A percentile compares a stretch with the other conserved stretches of the same genome.
phyloP scores from a whole-genome alignment of 2,113 vertebrate species.

The Triplophysa tibetana region DNA sequence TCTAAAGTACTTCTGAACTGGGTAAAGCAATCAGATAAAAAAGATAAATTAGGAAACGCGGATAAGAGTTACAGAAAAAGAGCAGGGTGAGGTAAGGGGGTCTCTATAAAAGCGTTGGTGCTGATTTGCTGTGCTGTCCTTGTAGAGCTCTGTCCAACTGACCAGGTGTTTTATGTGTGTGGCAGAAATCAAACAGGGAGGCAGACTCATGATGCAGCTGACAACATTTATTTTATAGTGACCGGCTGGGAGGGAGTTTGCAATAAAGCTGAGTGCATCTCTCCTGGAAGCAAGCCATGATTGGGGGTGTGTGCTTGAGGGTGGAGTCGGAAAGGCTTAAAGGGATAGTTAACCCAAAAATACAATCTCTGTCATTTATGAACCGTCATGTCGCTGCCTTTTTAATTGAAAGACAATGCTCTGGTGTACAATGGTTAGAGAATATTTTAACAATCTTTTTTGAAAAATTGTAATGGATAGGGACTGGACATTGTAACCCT shows the following conservation, averaged over 20 bases:
- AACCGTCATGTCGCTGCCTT: no score
- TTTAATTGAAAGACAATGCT: no score
- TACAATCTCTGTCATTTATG: no score
- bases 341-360: constrained; percentile 26
- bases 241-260: constrained; percentile 51
- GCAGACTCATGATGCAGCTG: constrained; percentile 70
- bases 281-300: constrained; percentile 64
- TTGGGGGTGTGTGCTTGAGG: constrained; percentile 12
- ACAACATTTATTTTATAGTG: constrained; percentile 74
- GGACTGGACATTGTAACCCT: no score
- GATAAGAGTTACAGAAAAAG: neutral
- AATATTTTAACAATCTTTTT: no score
- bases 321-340: constrained; percentile 33
- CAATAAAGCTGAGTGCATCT: constrained; percentile 79
- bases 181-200: constrained; percentile 66
- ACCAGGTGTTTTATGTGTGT: constrained; percentile 70
- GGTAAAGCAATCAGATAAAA: neutral
- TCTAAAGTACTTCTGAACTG: neutral
- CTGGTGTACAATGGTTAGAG: no score
- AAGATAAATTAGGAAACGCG: neutral
- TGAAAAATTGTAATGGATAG: no score
- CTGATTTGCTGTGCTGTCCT: constrained; percentile 71
- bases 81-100: constrained; percentile 47
- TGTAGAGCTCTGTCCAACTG: constrained; percentile 63
- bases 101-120: constrained; percentile 61